Evolutionary conservation across 64 coral and sea anemone genomes (phyloP), one percentile per base, ranked within the genome.

Genomic region (Porites australiensis): DNA sequence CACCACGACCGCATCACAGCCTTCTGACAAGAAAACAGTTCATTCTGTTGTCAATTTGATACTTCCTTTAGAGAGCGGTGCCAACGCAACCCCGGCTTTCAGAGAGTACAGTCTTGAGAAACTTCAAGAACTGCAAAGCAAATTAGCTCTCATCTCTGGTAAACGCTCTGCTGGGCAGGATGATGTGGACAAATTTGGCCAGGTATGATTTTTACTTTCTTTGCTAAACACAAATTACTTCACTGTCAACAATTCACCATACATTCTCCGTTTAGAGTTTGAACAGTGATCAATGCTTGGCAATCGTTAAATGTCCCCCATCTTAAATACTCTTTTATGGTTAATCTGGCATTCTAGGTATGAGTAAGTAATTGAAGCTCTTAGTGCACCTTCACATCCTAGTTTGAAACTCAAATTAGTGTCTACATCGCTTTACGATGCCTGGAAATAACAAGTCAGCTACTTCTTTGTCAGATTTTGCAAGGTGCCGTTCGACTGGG

Each of bases 71-170:
- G 76, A 45, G 14, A 64, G 57, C 1, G 86, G n/a, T 47, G 74
- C 55, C 45, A 72, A 86, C n/a, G 66, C 68, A 69, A 37, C 27
- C 27, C 1, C 27, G 27, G 70, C 77, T 15, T 59, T 62, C 45
- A 84, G 66, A 65, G 60, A 57, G 10, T 94, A 83, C 86, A 83
- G 13, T 75, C 49, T 89, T 68, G 87, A 94, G 14, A 73, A 89
- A 74, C 61, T 94, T 12, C 51, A 77, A 44, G 93, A 94, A 44
- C 58, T 94, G 2, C 93, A 94, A 47, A 91, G 89, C 64, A 91
- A 95, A 91, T 67, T 95, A 18, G 91, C 91, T 85, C 72, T 95
- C 61, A 95, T 95, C 75, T 86, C 89, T 72, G 94, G 94, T 0
- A 92, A 92, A 52, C 70, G 57, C 16, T 72, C 81, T 18, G 43